Conservation (phyloP, 2,888 invertebrate species). For the Melikaiella ostensackeni region DNA sequence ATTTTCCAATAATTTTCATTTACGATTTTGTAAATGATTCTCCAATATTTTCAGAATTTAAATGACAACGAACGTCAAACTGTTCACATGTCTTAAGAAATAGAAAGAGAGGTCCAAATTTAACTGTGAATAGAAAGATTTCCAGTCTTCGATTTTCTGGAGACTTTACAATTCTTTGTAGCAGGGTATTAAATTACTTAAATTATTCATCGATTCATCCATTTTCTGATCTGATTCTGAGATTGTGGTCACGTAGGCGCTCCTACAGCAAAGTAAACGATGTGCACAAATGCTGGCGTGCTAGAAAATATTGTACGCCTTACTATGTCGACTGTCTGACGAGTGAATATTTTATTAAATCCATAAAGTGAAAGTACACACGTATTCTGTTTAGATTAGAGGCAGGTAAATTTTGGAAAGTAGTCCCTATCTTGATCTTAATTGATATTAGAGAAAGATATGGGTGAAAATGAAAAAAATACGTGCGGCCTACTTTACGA, state of each 20-base stretch:
- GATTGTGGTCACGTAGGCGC: slow-evolving; percentile 66
- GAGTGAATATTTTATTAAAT: slow-evolving; percentile 72
- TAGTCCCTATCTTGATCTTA: background rate
- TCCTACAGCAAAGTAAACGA: slow-evolving; percentile 53
- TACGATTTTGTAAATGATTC: background rate
- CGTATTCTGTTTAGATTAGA: slow-evolving; percentile 36
- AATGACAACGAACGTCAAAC: no score
- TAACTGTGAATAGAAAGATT: background rate
- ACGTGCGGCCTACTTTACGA: no score
- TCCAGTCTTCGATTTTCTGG: background rate
- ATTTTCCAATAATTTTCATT: background rate
- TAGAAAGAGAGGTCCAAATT: no score
- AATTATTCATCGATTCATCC: slow-evolving; percentile 62
- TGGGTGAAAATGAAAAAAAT: no score
- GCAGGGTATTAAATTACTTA: background rate
- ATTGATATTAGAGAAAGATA: background rate
- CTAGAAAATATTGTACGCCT: slow-evolving; percentile 69
- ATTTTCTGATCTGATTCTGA: slow-evolving; percentile 66
- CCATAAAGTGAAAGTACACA: slow-evolving; percentile 54
- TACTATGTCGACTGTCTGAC: slow-evolving; percentile 64
- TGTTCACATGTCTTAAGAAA: no score
- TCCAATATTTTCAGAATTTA: background rate
- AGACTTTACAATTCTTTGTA: background rate
- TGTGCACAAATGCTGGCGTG: slow-evolving; percentile 67
- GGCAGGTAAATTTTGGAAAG: background rate